Evolutionary conservation across 2,113 vertebrate genomes (phyloP).

Genomic region (Ictalurus furcatus): DNA sequence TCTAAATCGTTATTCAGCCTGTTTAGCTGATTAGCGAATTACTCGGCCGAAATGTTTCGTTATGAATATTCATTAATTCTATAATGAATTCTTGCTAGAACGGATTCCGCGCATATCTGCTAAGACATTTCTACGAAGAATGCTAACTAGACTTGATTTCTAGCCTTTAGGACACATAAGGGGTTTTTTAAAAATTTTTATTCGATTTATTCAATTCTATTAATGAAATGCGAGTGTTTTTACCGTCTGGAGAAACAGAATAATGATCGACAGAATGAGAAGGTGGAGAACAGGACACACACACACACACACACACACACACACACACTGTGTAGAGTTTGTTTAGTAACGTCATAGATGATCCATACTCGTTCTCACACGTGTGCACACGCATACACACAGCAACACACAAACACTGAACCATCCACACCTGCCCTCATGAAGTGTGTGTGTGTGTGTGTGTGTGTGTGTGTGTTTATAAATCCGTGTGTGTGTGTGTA

Average conservation of each 20-base stretch:
- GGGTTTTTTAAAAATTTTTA: not conserved
- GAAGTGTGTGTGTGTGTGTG: not conserved
- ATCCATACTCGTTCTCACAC: not conserved
- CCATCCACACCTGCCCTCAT: not conserved
- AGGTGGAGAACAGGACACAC: constrained; percentile 3
- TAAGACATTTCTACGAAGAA: not conserved
- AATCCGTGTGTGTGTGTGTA: constrained; percentile 53
- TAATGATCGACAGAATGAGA: not conserved
- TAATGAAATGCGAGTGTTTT: not conserved
- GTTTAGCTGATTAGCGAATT: not conserved
- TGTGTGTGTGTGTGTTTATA: not conserved
- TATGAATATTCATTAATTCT: too few species aligned
- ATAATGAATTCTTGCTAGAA: not conserved
- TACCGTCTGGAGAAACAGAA: constrained; percentile 15
- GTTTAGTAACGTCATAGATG: not conserved
- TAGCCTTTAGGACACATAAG: not conserved
- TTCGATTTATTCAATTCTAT: not conserved
- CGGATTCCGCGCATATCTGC: not conserved
- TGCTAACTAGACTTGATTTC: not conserved
- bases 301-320: constrained; percentile 35
- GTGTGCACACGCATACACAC: constrained; percentile 34
- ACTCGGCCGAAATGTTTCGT: not conserved
- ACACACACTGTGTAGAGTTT: not conserved
- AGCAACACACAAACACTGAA: constrained; percentile 9
- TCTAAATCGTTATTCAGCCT: not conserved